Base-by-base conservation (phyloP, 2,797 vertebrate genomes). In the Rhinichthys osculus region DNA sequence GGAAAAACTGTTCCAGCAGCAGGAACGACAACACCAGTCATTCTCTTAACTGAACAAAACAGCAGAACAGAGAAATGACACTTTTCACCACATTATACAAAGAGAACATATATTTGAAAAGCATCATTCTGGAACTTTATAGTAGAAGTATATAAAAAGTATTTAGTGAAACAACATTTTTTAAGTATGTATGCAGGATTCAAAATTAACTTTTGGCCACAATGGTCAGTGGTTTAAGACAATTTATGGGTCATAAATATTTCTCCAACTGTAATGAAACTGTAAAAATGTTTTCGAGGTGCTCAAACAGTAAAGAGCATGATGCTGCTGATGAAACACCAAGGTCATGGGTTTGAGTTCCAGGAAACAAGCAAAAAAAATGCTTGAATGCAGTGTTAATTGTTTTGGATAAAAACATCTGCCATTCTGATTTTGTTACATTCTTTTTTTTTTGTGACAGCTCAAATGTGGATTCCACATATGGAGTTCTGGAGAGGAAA, bases 1-100 rank as follows among this genome's bases (percentile, higher is more conserved):
- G 92, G 82, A 70, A 82, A 78, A 73, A 71, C 38, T 67, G 59
- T 81, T 76, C 33, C 42, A 76, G 77, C 76, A 78, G 82, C 19
- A 77, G 82, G 62, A 86, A 47, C 27, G 21, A 84, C 82, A 84
- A 50, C 81, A 73, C 38, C 47, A 79, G 76, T 50, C 84, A 74
- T 59, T 67, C 30, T 47, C 81, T 50, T 52, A 33, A 73, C 54
- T 19, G 54, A 62, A 42, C 1, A 64, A 5, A 78, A 64, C 38
- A 64, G 57, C 77, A 78, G 38, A 64, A 30, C 76, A 42, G 8
- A 59, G 23, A 27, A 62, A 62, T 17, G 0, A 42, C 16, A 44
- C 57, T 62, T 62, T 30, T 78, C 38, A 42, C 7, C n/a, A 42
- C 57, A 62, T 11, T 30, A 62, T 62, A 78, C 38, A 44, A 78